Percentiles rank a stretch among this genome's conserved stretches.
Evolutionary conservation across 2,888 invertebrate species (phyloP).

Genomic region (Phytoseiulus persimilis): DNA sequence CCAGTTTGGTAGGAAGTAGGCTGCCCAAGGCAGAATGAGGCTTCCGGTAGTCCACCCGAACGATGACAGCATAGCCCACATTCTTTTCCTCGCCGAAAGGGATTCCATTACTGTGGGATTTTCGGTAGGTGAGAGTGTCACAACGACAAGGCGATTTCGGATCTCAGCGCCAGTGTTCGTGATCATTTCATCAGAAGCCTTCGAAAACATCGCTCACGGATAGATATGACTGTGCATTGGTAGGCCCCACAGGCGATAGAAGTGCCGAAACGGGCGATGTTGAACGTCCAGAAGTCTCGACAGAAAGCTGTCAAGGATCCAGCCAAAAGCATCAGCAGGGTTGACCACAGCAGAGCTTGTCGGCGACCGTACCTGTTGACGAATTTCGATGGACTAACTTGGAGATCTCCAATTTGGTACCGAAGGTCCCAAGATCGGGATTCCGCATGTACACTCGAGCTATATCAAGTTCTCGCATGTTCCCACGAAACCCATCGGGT

Average conservation of each 20-base stretch:
- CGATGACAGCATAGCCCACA: conserved; percentile 15
- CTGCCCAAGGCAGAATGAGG: conserved; percentile 13
- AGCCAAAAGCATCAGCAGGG: not conserved
- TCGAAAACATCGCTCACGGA: not conserved
- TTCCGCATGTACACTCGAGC: too few species aligned
- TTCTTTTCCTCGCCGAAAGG: conserved; percentile 15
- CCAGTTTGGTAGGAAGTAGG: conserved; percentile 34
- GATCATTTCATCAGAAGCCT: not conserved
- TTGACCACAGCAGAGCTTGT: conserved; percentile 6
- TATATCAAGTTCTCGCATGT: too few species aligned
- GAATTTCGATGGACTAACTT: not conserved
- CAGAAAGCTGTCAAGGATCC: conserved; percentile 12
- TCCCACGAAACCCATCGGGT: not conserved
- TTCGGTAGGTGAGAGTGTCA: not conserved
- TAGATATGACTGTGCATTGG: conserved; percentile 20
- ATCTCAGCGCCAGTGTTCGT: too few species aligned
- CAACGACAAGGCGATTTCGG: too few species aligned
- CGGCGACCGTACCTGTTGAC: conserved; percentile 13
- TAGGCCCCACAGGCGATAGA: conserved; percentile 33
- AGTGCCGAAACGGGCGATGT: conserved; percentile 6
- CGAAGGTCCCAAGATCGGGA: too few species aligned
- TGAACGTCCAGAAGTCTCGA: conserved; percentile 18
- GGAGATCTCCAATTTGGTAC: too few species aligned
- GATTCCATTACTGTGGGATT: conserved; percentile 1
- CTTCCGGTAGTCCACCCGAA: conserved; percentile 8